Evolutionary conservation across 2,797 vertebrate genomes (phyloP).

Genomic region (Atherinosoma microstoma): DNA sequence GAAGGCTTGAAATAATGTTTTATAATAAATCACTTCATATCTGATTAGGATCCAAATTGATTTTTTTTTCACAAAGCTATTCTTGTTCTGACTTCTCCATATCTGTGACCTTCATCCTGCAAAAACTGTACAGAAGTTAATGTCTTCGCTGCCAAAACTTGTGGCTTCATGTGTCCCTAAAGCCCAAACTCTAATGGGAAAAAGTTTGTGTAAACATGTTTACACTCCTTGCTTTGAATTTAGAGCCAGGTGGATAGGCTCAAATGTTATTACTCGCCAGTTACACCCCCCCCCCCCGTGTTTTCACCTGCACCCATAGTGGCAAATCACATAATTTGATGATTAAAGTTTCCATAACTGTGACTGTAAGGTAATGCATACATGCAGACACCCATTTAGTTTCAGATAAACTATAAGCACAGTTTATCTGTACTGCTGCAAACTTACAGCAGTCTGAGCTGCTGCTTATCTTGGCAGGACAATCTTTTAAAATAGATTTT

Average conservation of each 20-base stretch:
- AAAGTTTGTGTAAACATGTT: background rate
- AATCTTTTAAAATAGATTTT: background rate
- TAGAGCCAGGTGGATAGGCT: background rate
- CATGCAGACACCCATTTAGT: background rate
- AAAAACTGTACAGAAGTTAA: background rate
- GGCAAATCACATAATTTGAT: background rate
- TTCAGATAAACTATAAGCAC: background rate
- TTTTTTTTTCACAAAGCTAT: background rate
- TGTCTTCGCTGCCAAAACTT: background rate
- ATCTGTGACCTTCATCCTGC: background rate
- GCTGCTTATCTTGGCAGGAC: background rate
- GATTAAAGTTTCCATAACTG: background rate
- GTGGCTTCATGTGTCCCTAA: background rate
- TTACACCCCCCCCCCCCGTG: background rate
- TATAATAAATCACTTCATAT: background rate
- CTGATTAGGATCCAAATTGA: background rate
- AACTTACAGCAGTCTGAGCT: background rate
- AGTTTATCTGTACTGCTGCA: background rate
- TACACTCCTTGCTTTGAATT: background rate
- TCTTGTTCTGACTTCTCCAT: background rate
- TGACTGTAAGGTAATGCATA: background rate
- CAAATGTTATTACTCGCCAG: background rate
- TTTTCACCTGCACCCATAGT: background rate
- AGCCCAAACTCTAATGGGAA: background rate
- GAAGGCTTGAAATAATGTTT: slow-evolving; percentile 31